Conservation (phyloP, 2,797 vertebrate genomes). For the Rousettus madagascariensis region DNA sequence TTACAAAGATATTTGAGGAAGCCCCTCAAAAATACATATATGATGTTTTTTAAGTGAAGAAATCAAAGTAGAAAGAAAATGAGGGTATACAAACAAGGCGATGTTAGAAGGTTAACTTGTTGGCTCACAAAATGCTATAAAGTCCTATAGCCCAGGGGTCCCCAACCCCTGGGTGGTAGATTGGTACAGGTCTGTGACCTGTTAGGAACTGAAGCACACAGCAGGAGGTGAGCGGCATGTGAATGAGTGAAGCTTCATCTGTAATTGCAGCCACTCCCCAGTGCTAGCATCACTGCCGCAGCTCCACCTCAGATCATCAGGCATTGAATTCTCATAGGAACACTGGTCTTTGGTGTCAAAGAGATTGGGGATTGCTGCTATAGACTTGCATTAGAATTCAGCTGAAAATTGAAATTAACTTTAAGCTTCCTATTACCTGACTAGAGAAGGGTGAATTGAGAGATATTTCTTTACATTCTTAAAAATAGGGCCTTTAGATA, state of each 20-base stretch:
- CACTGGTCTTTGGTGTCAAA: too few species aligned
- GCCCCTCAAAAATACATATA: neutral
- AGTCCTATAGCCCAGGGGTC: too few species aligned
- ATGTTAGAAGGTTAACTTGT: neutral
- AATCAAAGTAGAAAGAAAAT: neutral
- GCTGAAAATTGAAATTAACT: neutral
- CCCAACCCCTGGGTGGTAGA: too few species aligned
- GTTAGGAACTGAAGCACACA: too few species aligned
- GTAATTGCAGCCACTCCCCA: too few species aligned
- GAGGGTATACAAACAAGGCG: neutral
- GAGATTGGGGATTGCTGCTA: too few species aligned
- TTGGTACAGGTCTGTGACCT: too few species aligned
- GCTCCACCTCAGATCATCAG: too few species aligned
- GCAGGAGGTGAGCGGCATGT: too few species aligned
- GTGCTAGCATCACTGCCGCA: too few species aligned
- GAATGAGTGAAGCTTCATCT: too few species aligned
- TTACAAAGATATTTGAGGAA: neutral
- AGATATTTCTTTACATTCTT: neutral
- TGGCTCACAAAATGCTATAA: neutral
- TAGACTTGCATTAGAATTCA: neutral
- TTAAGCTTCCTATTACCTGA: neutral
- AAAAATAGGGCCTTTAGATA: neutral
- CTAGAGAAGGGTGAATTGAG: neutral
- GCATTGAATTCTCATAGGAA: too few species aligned
- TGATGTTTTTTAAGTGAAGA: neutral